Percentiles rank a stretch among this genome's conserved stretches.
phyloP scores from a whole-genome alignment of 2,113 vertebrate genomes.

The Phycodurus eques region DNA sequence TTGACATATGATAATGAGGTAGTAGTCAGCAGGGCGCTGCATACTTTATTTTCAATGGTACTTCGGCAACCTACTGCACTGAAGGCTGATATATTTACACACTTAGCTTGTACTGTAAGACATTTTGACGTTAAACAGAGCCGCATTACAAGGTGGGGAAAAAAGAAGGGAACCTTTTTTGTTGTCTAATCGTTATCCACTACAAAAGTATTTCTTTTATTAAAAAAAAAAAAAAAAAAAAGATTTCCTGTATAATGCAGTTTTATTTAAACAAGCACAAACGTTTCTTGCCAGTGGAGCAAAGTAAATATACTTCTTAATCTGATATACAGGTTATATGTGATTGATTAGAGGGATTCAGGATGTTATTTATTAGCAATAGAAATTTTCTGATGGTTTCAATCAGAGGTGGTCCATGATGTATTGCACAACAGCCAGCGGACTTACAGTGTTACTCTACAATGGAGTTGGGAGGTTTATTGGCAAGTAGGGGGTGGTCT shows the following conservation, averaged over 20 bases:
- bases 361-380: constrained; percentile 5
- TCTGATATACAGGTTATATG: constrained; percentile 47
- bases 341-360: constrained; percentile 45
- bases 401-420: constrained; percentile 73
- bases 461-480: constrained; percentile 48
- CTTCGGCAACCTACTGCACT: constrained; percentile 64
- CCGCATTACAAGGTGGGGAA: constrained; percentile 33
- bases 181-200: constrained; percentile 30
- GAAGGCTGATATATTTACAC: constrained; percentile 66
- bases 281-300: constrained; percentile 26
- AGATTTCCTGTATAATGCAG: constrained; percentile 33
- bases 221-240: constrained; percentile 27
- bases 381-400: constrained; percentile 52
- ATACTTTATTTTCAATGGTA: constrained; percentile 66
- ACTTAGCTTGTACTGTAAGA: constrained; percentile 58
- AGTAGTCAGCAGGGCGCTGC: constrained; percentile 74
- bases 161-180: constrained; percentile 15
- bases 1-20: constrained; percentile 70
- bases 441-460: constrained; percentile 55
- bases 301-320: constrained; percentile 50
- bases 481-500: constrained; percentile 27
- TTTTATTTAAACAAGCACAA: constrained; percentile 49
- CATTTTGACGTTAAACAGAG: constrained; percentile 47
- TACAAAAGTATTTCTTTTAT: constrained; percentile 47
- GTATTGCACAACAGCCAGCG: constrained; percentile 67